Evolutionary conservation across 2,888 invertebrate species (phyloP).

Genomic region (Gastracanthus pulcherrimus): DNA sequence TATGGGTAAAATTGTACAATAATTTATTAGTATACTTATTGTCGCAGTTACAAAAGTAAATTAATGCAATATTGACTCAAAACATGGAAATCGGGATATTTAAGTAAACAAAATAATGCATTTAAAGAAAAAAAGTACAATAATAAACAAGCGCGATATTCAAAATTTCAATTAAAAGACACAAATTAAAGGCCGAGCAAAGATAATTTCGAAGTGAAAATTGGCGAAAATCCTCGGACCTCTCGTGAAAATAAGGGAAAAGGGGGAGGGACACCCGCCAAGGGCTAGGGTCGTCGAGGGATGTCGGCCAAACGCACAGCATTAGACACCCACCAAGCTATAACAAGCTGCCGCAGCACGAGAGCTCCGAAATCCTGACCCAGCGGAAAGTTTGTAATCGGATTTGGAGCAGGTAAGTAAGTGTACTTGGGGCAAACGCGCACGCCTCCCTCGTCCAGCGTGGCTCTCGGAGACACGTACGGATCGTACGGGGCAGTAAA

Average conservation of each 20-base stretch:
- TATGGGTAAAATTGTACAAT: too few relatives aligned
- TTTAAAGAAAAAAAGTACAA: too few relatives aligned
- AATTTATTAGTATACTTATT: too few relatives aligned
- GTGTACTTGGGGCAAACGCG: not conserved
- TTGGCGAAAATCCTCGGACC: not conserved
- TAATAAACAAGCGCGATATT: too few relatives aligned
- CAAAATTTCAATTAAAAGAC: too few relatives aligned
- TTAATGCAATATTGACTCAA: too few relatives aligned
- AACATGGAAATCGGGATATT: too few relatives aligned
- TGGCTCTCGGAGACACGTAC: not conserved
- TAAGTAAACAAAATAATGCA: too few relatives aligned
- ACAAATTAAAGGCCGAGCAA: too few relatives aligned
- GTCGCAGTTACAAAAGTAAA: too few relatives aligned
- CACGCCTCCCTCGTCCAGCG: constrained; percentile 24
- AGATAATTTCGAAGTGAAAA: too few relatives aligned
- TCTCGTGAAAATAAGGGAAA: not conserved
- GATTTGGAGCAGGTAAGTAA: constrained; percentile 50
- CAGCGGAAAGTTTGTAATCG: constrained; percentile 42
- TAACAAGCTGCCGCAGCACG: not conserved
- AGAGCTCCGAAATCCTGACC: constrained; percentile 30
- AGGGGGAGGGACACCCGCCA: not conserved
- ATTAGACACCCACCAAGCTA: not conserved
- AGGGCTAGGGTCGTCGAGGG: not conserved
- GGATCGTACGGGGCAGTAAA: constrained; percentile 29
- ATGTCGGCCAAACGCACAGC: not conserved